Conservation (phyloP, 2,113 vertebrate genomes). For the Perognathus longimembris region DNA sequence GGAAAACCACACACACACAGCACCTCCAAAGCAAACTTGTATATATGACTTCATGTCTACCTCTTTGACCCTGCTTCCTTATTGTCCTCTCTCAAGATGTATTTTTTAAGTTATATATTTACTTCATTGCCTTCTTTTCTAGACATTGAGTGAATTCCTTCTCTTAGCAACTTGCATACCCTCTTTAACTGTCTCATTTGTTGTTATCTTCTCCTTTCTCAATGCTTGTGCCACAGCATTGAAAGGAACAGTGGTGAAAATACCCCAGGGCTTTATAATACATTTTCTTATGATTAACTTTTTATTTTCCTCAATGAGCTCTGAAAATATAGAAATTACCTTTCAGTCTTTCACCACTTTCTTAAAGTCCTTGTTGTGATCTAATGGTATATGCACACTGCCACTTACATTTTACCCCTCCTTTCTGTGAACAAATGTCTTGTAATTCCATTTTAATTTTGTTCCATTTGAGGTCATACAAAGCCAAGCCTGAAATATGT, state of each 20-base stretch:
- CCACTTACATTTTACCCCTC: neutral
- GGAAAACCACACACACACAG: neutral
- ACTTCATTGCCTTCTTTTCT: neutral
- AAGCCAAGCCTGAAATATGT: constrained; percentile 1
- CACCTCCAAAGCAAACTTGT: neutral
- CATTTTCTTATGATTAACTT: neutral
- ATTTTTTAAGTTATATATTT: neutral
- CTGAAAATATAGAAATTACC: neutral
- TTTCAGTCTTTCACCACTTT: constrained; percentile 26
- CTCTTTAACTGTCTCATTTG: neutral
- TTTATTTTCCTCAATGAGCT: neutral
- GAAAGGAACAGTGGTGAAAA: neutral
- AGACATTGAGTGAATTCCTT: neutral
- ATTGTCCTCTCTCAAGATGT: neutral
- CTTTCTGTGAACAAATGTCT: neutral
- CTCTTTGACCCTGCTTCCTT: neutral
- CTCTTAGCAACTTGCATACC: neutral
- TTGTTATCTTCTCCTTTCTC: neutral
- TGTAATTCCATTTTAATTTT: constrained; percentile 35
- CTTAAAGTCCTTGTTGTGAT: neutral
- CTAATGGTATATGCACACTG: neutral
- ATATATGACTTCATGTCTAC: neutral
- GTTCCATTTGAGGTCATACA: neutral
- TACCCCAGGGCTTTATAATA: neutral
- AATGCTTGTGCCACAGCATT: neutral